These are phyloP conservation scores for Epinephelus fuscoguttatus DNA, from an alignment of 2,113 vertebrate species.

Conservation along the genomic window DNA sequence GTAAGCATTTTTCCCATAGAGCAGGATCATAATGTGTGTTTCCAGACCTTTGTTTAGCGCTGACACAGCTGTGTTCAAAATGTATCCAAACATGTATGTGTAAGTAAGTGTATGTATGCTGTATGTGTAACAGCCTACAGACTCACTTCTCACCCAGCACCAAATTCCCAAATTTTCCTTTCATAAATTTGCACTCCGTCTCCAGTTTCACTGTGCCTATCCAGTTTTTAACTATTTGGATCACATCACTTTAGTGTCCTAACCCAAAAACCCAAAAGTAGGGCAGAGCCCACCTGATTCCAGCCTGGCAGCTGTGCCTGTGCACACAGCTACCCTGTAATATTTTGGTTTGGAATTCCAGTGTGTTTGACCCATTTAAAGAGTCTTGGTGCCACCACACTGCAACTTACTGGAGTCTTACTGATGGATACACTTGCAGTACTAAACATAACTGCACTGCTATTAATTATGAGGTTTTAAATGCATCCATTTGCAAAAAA, in stretches of 20 bases:
- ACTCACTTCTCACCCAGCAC: background rate
- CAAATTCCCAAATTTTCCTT: background rate
- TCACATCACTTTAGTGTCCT: background rate
- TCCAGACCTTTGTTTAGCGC: too few relatives aligned
- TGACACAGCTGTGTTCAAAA: too few relatives aligned
- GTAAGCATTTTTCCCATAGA: too few relatives aligned
- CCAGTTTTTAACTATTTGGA: background rate
- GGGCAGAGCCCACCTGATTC: conserved; percentile 3
- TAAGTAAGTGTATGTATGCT: too few relatives aligned
- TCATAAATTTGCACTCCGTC: background rate
- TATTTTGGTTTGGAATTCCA: background rate
- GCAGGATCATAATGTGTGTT: too few relatives aligned
- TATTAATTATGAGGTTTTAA: background rate
- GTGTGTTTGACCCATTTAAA: conserved; percentile 23
- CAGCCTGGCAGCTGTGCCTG: background rate
- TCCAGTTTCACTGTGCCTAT: background rate
- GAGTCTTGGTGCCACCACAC: background rate
- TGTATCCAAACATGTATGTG: too few relatives aligned
- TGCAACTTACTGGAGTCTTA: background rate
- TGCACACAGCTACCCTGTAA: background rate
- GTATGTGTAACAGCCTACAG: background rate
- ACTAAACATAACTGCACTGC: background rate
- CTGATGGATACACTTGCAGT: background rate
- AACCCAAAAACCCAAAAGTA: background rate
- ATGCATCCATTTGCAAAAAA: background rate